Evolutionary conservation across 2,888 invertebrate genomes (phyloP), one percentile per base, ranked within the genome.

Genomic region (Campoplex nolae): DNA sequence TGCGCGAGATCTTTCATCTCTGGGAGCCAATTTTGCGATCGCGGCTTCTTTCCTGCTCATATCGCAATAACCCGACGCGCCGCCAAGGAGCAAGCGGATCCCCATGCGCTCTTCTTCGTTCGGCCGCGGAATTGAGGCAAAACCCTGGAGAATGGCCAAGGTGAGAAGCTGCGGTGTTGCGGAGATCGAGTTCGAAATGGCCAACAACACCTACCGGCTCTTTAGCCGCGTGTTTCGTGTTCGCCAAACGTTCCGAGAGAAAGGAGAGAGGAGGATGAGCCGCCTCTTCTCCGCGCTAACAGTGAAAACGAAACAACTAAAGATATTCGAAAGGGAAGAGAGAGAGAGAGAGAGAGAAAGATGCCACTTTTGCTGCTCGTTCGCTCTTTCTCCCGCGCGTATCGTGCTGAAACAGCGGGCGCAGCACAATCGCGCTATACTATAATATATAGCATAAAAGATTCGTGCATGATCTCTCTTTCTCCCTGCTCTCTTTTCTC

Each of bases 21-120:
- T 83, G 86, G 65, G 87, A 82, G 86, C 82, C 88, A 87, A 89
- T 88, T 89, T 88, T 83, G 54, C 77, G 35, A 68, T 79, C 38
- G 74, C 51, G 82, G 58, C 38, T 78, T 75, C 78, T 67, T 42
- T 51, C 54, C 18, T 62, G 58, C 45, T 35, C 58, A 23, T 23
- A 62, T 62, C 68, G 62, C 71, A 85, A 81, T 76, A 85, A 76
- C 71, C 38, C 83, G 58, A 80, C 76, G 83, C 71, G 48, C 42
- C 23, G 23, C 0, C 16, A 58, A 23, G 54, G 18, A 32, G 9
- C 73, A 11, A 9, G 54, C 23, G 23, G 23, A 23, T 23, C 35
- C 3, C n/a, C 32, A 11, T 32, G 51, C 54, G 23, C 42, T 42
- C 18, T 16, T 51, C 77, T 23, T 23, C 23, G 23, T 23, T 81